Evolutionary conservation across 2,113 vertebrate species (phyloP), one percentile per base, ranked within the genome.

Genomic region (Anhinga anhinga): DNA sequence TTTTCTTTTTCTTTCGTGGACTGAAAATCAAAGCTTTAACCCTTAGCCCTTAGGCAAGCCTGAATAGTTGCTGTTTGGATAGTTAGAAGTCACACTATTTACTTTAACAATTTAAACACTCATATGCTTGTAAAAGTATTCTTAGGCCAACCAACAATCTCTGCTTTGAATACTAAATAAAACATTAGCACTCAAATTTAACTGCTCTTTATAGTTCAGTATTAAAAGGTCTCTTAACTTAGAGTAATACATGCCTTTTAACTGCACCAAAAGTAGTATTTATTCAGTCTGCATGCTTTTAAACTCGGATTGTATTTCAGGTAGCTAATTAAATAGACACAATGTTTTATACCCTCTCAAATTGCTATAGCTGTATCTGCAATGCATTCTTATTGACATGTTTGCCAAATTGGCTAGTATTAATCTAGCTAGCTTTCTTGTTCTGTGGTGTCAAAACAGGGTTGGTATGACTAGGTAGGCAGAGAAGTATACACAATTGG

Each of bases 251-350:
- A 34, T 90, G 59, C 69, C 91, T 86, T 85, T 94, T 89, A 90
- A 97, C 87, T 92, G 76, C 96, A 91, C 79, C 69, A 62, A 52
- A 91, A 80, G n/a, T 97, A 98, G 82, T 77, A 47, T 36, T 86
- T 90, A 50, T 62, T 95, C 67, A 96, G 55, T 92, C 95, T 97
- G 96, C 96, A 96, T 98, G 96, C 89, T 97, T 94, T 95, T 92
- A 96, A 97, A 86, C 70, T 79, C 55, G 58, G 84, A 96, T 97
- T 96, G 95, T 96, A 95, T 97, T 97, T 96, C 95, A 95, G 85
- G 82, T 83, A 95, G 91, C 78, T 77, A 84, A 82, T 47, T 93
- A 82, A 95, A 94, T 93, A 91, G 69, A 84, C 27, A 61, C 55
- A 69, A 63, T 85, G 42, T 78, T 92, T 90, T 90, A 40, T 55